Conservation (phyloP, 2,113 vertebrate genomes). For the Numenius arquata region DNA sequence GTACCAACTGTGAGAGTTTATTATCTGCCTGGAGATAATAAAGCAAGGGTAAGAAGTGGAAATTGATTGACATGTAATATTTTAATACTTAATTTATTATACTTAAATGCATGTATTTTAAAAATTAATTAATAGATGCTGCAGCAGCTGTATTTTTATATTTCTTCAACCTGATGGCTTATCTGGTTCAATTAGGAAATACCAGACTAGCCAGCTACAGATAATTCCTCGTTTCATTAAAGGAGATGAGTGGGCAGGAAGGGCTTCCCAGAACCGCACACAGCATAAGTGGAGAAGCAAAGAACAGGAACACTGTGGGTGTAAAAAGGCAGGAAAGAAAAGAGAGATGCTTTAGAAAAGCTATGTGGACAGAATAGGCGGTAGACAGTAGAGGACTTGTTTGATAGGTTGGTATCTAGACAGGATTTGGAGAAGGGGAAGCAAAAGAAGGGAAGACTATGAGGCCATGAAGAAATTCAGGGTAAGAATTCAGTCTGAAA, state of each 20-base stretch:
- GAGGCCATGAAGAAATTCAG: background rate
- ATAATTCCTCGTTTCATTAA: background rate
- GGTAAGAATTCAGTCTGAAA: constrained; percentile 24
- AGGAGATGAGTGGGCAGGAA: background rate
- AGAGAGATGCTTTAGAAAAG: background rate
- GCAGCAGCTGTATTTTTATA: background rate
- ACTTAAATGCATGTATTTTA: background rate
- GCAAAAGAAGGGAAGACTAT: background rate
- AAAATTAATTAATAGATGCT: background rate
- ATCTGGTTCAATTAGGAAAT: background rate
- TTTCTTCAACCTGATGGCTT: background rate
- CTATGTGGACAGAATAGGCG: background rate
- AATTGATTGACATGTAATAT: background rate
- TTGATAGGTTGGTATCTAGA: background rate
- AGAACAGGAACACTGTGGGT: background rate
- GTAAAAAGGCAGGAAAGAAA: background rate
- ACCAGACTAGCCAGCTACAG: background rate
- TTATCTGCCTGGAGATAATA: background rate
- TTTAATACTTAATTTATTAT: background rate
- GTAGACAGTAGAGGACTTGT: background rate
- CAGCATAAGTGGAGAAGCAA: background rate
- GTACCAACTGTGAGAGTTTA: background rate
- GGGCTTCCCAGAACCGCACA: background rate
- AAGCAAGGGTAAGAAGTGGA: background rate
- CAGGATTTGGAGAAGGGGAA: background rate